Evolutionary conservation across 2,888 invertebrate genomes (phyloP), one percentile per base, ranked within the genome.

Genomic region (Aquatica leii): DNA sequence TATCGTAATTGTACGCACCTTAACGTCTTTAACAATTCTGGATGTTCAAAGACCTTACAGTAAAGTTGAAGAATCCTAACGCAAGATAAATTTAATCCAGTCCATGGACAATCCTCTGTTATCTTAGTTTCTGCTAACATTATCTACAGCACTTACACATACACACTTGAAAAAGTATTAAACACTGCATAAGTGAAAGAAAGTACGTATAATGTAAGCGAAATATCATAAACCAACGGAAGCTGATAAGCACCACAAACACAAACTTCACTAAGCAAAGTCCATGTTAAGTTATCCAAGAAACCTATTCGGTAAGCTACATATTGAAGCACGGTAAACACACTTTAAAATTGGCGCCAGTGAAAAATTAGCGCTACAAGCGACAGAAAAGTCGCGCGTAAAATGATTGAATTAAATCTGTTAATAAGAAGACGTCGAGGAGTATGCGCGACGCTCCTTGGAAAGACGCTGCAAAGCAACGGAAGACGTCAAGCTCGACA

Each of bases 21-120:
- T 59, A 66, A 69, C 48, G 65, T 58, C 55, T 68, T 69, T 35
- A 64, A 65, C 17, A 66, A 63, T 54, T 71, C 73, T 11, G 64
- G 69, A 40, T 90, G 88, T 78, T 92, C 91, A 82, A 94, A 94
- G 74, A 93, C 93, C 81, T 93, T 94, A 84, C 93, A 93, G 83
- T 94, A 94, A 59, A 94, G 86, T 77, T 92, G 91, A 65, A 94
- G 85, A 59, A 94, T 90, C 83, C 92, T 89, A 70, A 94, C 86
- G 81, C 94, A 94, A 70, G 92, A 90, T 82, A 92, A 90, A 76
- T 89, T 88, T 78, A 94, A 86, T 49, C 93, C 94, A n/a, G 90
- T 89, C 94, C 93, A 94, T 66, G 90, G 89, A 70, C 70, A 66
- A 61, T 75, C 74, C 57, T 74, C 70, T 57, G 71, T 73, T 40